Base-by-base conservation (phyloP, 2,888 invertebrate species). In the Sarcophaga variegata region DNA sequence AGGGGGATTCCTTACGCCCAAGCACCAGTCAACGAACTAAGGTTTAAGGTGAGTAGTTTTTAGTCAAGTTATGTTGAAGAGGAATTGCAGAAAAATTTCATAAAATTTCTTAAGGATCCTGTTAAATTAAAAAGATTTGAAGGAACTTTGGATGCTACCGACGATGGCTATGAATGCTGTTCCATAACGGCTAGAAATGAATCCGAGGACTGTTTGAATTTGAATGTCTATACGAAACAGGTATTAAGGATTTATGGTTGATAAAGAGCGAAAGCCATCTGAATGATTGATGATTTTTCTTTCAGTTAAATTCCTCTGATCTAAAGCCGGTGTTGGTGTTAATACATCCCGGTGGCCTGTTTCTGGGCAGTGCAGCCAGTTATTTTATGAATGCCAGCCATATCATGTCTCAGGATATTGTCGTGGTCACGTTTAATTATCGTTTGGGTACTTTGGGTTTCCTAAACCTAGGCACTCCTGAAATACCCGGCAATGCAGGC, bases 301-400 rank as follows among this genome's bases (percentile, higher is more conserved):
- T 85, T 0, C 64, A 90, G 90, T 47, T 85, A 27, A 87, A 76
- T 0, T 49, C 80, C 17, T 22, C 20, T 0, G 47, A 54, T 49
- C 81, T 84, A 0, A 66, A 75, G 17, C 95, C 96, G 0, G 96
- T 96, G 2, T 91, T 96, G 2, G 94, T 96, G 1, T 95, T 94
- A 91, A 94, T 96, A 87, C 96, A 96, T 91, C 94, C 95, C 0
- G 96, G 96, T 1, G 95, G 94, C n/a, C 95, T 95, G 90, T 95
- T 95, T 91, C 91, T 93, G 3, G 93, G 93, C 64, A 94, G 95
- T 0, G 86, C 89, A 20, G 64, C 87, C 5, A 90, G 90, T 76
- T 66, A 69, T 6, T 89, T 93, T 76, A 92, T 93, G 2, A 95
- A 95, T 0, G 95, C 96, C 0, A 93, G 94, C 72, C 95, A 96